A percentile compares a stretch with the other conserved stretches of the same genome.
Evolutionary conservation across 2,797 vertebrate genomes (phyloP).

Genomic region (Chelon auratus): DNA sequence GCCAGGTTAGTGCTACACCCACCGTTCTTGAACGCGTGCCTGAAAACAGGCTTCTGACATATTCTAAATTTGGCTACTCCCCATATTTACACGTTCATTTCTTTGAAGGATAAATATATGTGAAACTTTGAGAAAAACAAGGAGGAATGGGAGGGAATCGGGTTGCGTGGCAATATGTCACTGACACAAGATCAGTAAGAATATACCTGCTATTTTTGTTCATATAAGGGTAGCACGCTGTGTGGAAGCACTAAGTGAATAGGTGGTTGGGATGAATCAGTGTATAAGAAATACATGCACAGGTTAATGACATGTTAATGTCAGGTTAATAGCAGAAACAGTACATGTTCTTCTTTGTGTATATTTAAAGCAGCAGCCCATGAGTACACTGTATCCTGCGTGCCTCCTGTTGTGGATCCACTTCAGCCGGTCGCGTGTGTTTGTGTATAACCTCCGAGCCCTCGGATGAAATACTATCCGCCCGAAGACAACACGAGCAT

Average conservation of each 20-base stretch:
- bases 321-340: conserved; percentile 2
- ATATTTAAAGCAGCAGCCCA: background rate
- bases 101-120: background rate
- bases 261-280: background rate
- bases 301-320: background rate
- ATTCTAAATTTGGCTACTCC: background rate
- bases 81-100: background rate
- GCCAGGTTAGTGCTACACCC: conserved; percentile 6
- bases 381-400: background rate
- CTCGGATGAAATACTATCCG: conserved; percentile 55
- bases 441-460: conserved; percentile 30
- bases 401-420: background rate
- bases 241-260: no score
- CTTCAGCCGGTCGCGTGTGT: conserved; percentile 1
- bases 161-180: background rate
- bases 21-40: background rate
- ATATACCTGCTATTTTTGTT: no score
- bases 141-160: background rate
- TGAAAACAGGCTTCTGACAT: background rate
- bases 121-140: background rate
- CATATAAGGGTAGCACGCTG: no score
- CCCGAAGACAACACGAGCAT: conserved; percentile 61
- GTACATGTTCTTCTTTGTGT: background rate
- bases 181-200: background rate
- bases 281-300: background rate